Evolutionary conservation across 2,113 vertebrate genomes (phyloP), one percentile per base, ranked within the genome.

Genomic region (Nothobranchius furzeri): DNA sequence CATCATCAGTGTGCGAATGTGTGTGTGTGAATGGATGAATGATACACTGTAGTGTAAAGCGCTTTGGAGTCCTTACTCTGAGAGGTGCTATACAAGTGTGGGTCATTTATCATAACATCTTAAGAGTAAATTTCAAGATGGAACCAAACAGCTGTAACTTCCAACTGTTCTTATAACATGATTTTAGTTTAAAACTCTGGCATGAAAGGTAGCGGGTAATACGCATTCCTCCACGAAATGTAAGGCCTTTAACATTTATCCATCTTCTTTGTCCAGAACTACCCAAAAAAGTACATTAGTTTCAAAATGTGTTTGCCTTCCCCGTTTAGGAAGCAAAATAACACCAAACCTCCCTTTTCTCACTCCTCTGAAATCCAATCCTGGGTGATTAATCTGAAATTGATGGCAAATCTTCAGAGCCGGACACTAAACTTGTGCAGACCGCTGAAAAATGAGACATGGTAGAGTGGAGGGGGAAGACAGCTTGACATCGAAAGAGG

Each of bases 391-490:
- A 83, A 82, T 84, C 68, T 61, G 53, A 68, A 85, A 74, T 12
- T 78, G 70, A 82, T 69, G 65, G 75, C 40, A 75, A 76, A 83
- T 82, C 72, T 85, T 83, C 73, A 75, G 64, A 68, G 9, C 7
- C 30, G 2, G 62, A 43, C 70, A 60, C 76, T 82, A 9, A 36
- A 43, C 67, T 67, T 75, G 83, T 67, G 62, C 56, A 43, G 35
- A 62, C 49, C 15, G 50, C 70, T 69, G 83, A 59, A 57, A 78
- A 61, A 83, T 76, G 70, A 75, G 60, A 70, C 30, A 30, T 30
- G 30, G 30, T 30, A 62, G 78, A 17, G 42, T 53, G 60, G 51
- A 42, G 64, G 55, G 24, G 63, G 55, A 71, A 60, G 62, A 70
- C 48, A 15, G 68, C 58, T 52, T 42, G 24, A 58, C 20, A 25